Evolutionary conservation across 2,113 vertebrate genomes (phyloP).

Genomic region (Dinomys branickii): DNA sequence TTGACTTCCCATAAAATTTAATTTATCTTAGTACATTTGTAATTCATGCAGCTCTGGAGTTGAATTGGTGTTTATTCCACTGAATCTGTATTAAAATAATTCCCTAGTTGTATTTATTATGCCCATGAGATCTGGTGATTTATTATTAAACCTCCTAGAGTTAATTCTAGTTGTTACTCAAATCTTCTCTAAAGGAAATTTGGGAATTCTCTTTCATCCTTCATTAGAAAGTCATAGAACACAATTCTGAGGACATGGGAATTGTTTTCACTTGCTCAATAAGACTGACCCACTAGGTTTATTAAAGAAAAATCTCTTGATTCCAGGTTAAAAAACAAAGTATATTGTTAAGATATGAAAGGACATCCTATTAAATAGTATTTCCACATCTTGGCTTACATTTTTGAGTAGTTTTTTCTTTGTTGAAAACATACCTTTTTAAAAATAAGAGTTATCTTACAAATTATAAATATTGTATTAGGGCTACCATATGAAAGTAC

Average conservation of each 20-base stretch:
- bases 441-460: not conserved
- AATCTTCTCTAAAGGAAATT: slow-evolving; percentile 45
- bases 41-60: slow-evolving; percentile 26
- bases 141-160: slow-evolving; percentile 60
- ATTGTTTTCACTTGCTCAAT: slow-evolving; percentile 31
- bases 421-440: not conserved
- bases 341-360: not conserved
- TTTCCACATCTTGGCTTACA: slow-evolving; percentile 2
- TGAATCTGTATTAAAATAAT: slow-evolving; percentile 39
- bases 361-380: slow-evolving; percentile 28
- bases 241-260: not conserved
- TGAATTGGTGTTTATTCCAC: slow-evolving; percentile 49
- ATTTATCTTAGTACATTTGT: not conserved
- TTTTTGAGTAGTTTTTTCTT: slow-evolving; percentile 1
- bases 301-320: slow-evolving; percentile 29
- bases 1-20: slow-evolving; percentile 1
- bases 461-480: not conserved
- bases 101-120: slow-evolving; percentile 52
- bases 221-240: slow-evolving; percentile 64
- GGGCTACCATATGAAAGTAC: not conserved
- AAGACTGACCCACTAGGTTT: not conserved
- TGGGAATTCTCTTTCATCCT: slow-evolving; percentile 56
- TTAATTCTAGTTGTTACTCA: slow-evolving; percentile 57
- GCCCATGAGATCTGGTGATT: slow-evolving; percentile 22
- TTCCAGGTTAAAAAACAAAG: not conserved